Conservation (phyloP, 2,888 invertebrate genomes). For the Aporophyla lueneburgensis region DNA sequence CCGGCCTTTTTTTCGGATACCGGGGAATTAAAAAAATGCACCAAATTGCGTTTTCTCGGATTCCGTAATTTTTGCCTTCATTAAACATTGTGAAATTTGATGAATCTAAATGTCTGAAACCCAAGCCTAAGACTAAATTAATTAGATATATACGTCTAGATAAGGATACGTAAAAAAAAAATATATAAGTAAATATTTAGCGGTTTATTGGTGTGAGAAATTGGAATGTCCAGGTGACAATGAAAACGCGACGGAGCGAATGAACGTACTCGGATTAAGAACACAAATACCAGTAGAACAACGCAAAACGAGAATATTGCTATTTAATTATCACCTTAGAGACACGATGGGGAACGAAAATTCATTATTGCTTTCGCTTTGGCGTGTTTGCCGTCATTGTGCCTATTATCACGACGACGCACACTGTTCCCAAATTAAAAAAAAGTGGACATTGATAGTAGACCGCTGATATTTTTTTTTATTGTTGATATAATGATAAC, state of each 20-base stretch:
- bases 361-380: slow-evolving; percentile 46
- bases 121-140: too few relatives aligned
- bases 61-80: too few relatives aligned
- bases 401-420: slow-evolving; percentile 28
- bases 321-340: slow-evolving; percentile 53
- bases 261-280: slow-evolving; percentile 41
- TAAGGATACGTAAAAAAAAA: not conserved
- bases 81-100: too few relatives aligned
- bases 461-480: too few relatives aligned
- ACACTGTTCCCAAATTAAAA: too few relatives aligned
- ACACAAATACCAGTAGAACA: slow-evolving; percentile 36
- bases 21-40: too few relatives aligned
- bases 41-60: too few relatives aligned
- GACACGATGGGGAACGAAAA: slow-evolving; percentile 42
- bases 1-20: too few relatives aligned
- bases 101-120: too few relatives aligned
- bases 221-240: slow-evolving; percentile 47
- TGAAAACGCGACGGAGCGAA: slow-evolving; percentile 30
- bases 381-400: slow-evolving; percentile 43
- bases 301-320: slow-evolving; percentile 40
- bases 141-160: not conserved
- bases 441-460: too few relatives aligned
- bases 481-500: too few relatives aligned
- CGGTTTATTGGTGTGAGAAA: slow-evolving; percentile 43
- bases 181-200: slow-evolving; percentile 26